Conservation (phyloP, 2,888 invertebrate species). For the Eilema caniola region DNA sequence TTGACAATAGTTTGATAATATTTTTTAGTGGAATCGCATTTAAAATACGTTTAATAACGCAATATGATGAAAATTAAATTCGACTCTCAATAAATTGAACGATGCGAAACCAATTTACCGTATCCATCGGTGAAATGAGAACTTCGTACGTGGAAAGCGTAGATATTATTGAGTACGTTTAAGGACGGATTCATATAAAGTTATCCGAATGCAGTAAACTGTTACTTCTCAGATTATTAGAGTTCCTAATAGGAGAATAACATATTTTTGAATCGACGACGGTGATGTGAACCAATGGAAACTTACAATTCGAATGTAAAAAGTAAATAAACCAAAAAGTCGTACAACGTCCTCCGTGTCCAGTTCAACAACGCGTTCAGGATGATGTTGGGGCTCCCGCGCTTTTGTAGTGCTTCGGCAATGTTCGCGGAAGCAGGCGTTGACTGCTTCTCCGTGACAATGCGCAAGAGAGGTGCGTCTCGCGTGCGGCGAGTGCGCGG, state of each 20-base stretch:
- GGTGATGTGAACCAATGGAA: too few species aligned
- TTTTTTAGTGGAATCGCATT: background rate
- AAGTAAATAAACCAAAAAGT: too few species aligned
- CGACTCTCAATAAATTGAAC: conserved; percentile 46
- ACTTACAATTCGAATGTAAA: too few species aligned
- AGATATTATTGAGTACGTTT: background rate
- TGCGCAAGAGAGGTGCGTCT: too few species aligned
- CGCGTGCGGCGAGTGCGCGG: too few species aligned
- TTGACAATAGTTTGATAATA: too few species aligned
- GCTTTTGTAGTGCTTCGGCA: too few species aligned
- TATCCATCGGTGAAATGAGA: conserved; percentile 46
- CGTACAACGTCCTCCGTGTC: too few species aligned
- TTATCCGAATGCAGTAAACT: background rate
- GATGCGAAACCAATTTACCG: conserved; percentile 46
- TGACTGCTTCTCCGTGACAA: too few species aligned
- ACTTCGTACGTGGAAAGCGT: conserved; percentile 14
- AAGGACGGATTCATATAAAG: background rate
- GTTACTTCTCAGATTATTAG: background rate
- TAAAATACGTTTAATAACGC: conserved; percentile 18
- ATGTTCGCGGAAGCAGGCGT: too few species aligned
- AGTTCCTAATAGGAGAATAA: background rate
- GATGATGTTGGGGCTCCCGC: too few species aligned
- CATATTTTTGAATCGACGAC: background rate
- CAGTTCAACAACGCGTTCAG: too few species aligned
- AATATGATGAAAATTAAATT: conserved; percentile 36